Conservation (phyloP, 2,888 invertebrate genomes). For the Synanthedon andrenaeformis region DNA sequence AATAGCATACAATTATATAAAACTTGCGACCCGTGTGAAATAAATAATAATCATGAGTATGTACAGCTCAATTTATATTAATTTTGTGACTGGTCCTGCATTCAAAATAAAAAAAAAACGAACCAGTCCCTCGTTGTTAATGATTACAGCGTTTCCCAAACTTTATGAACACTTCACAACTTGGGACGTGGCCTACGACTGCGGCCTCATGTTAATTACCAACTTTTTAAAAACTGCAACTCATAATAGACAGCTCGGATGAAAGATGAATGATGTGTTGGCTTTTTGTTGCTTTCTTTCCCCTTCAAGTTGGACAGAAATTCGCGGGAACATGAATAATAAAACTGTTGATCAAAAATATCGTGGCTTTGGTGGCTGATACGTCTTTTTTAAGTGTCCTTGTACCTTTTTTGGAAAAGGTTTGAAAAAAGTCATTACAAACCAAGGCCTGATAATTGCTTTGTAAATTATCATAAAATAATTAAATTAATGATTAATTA, state of each 20-base stretch:
- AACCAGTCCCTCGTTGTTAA: conserved; percentile 42
- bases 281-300: conserved; percentile 17
- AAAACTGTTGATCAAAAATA: conserved; percentile 25
- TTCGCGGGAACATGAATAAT: conserved; percentile 13
- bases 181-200: conserved; percentile 45
- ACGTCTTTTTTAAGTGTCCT: background rate
- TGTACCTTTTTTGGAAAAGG: background rate
- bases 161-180: conserved; percentile 57
- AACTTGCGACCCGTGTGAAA: too few species aligned
- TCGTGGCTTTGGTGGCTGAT: conserved; percentile 27
- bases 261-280: conserved; percentile 66
- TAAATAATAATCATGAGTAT: too few species aligned
- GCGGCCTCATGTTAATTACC: conserved; percentile 60
- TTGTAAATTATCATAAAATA: too few species aligned
- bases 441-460: too few species aligned
- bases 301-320: conserved; percentile 6
- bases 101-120: conserved; percentile 17
- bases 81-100: background rate
- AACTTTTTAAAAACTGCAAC: conserved; percentile 67
- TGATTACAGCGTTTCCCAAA: conserved; percentile 57
- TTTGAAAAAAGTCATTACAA: too few species aligned
- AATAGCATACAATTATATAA: too few species aligned
- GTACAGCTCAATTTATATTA: background rate
- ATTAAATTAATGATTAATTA: too few species aligned
- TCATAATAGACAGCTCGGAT: conserved; percentile 64